Percentiles rank a stretch among this genome's conserved stretches.
Conservation (phyloP, 2,888 invertebrate species). For the Balanococcus diminutus region DNA sequence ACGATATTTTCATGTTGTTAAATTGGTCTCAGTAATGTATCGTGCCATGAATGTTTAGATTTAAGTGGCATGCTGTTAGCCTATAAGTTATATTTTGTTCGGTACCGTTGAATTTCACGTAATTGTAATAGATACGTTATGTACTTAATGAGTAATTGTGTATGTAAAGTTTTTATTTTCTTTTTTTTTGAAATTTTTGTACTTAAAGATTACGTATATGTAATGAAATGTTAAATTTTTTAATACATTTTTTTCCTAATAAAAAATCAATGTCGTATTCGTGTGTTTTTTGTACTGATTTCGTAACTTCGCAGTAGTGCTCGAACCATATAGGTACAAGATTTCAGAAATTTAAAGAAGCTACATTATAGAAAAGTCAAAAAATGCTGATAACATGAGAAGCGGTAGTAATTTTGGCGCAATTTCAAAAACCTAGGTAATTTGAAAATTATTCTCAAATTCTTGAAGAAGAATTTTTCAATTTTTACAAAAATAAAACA, state of each 20-base stretch:
- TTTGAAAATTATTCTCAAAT: too few species aligned
- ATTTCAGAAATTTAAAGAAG: too few species aligned
- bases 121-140: background rate
- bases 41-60: slow-evolving; percentile 19
- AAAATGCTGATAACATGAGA: too few species aligned
- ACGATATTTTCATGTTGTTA: background rate
- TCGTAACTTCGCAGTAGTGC: too few species aligned
- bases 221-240: slow-evolving; percentile 32
- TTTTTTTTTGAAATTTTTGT: slow-evolving; percentile 13
- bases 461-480: too few species aligned
- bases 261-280: background rate
- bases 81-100: background rate
- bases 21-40: slow-evolving; percentile 9
- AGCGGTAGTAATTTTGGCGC: too few species aligned
- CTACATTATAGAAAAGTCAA: too few species aligned
- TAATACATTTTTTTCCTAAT: background rate
- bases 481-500: too few species aligned
- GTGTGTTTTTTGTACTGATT: background rate
- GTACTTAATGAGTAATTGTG: slow-evolving; percentile 10
- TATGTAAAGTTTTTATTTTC: background rate
- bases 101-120: background rate
- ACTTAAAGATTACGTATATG: slow-evolving; percentile 3
- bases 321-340: too few species aligned
- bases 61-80: slow-evolving; percentile 22
- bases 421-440: too few species aligned